Conservation (phyloP, 2,797 vertebrate genomes). For the Caiman crocodilus region DNA sequence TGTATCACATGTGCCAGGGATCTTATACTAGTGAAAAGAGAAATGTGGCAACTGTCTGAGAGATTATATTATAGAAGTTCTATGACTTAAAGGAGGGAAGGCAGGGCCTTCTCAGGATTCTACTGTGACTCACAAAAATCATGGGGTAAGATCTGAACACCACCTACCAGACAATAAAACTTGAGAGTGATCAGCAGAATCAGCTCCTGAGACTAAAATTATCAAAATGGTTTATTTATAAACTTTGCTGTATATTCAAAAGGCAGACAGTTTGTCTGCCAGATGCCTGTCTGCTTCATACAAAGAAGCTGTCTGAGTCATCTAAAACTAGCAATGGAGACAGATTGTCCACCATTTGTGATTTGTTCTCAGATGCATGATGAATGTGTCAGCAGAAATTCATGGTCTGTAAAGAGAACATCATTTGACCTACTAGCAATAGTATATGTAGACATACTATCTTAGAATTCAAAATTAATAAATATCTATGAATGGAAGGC, state of each 20-base stretch:
- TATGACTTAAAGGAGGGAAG: background rate
- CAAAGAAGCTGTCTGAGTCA: background rate
- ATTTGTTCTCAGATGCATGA: slow-evolving; percentile 4
- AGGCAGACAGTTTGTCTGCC: fast-evolving
- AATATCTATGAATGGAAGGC: background rate
- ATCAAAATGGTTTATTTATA: background rate
- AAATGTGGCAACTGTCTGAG: background rate
- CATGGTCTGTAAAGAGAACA: background rate
- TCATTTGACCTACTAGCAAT: slow-evolving; percentile 26
- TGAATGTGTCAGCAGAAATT: background rate
- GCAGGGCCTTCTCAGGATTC: background rate
- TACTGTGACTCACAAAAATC: background rate
- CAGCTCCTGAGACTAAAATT: background rate
- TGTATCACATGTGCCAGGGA: no score
- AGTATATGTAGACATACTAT: background rate
- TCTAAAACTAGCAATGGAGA: background rate
- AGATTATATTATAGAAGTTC: background rate
- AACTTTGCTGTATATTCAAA: background rate
- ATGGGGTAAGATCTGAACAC: background rate
- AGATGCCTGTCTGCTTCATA: background rate
- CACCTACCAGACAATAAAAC: background rate
- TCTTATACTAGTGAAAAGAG: background rate
- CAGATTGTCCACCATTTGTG: background rate
- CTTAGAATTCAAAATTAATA: background rate
- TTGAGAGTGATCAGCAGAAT: background rate